A percentile compares a stretch with the other conserved stretches of the same genome.
phyloP scores from a whole-genome alignment of 1,140 invertebrate genomes.

The Atta colombica region DNA sequence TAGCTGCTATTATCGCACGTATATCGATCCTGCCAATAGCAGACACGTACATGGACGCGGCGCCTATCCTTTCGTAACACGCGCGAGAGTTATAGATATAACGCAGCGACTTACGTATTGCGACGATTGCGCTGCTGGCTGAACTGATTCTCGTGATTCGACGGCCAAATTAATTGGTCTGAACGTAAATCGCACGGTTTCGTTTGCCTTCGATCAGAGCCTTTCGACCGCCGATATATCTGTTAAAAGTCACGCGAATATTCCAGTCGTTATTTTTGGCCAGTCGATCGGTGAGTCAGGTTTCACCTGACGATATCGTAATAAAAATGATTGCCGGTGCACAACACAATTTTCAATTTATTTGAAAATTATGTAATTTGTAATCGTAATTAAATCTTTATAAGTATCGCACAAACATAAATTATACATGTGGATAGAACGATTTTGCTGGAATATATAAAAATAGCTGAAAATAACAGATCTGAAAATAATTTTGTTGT shows the following conservation, averaged over 20 bases:
- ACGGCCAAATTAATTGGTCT: constrained; percentile 49
- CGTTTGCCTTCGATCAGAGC: not conserved
- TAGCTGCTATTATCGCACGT: constrained; percentile 72
- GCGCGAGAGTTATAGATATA: constrained; percentile 50
- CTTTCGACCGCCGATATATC: not conserved
- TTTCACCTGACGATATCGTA: constrained; percentile 19
- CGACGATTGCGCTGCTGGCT: constrained; percentile 18
- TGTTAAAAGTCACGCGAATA: constrained; percentile 19
- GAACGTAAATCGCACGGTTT: constrained; percentile 27
- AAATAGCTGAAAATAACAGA: too few relatives aligned
- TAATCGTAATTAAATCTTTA: not conserved
- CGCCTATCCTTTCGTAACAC: constrained; percentile 74
- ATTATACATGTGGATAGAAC: not conserved
- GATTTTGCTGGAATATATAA: too few relatives aligned
- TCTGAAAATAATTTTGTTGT: too few relatives aligned
- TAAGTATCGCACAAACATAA: not conserved
- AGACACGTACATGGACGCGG: constrained; percentile 69
- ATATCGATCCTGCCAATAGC: constrained; percentile 78
- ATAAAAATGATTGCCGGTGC: not conserved
- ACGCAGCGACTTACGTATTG: constrained; percentile 64
- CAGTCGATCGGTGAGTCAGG: not conserved
- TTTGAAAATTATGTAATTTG: not conserved
- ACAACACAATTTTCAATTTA: constrained; percentile 16
- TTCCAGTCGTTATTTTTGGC: constrained; percentile 4
- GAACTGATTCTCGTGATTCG: not conserved